A percentile compares a stretch with the other conserved stretches of the same genome.
These are phyloP conservation scores for Oryctes rhinoceros DNA, from an alignment of 1,140 invertebrate species.

Conservation along the genomic window DNA sequence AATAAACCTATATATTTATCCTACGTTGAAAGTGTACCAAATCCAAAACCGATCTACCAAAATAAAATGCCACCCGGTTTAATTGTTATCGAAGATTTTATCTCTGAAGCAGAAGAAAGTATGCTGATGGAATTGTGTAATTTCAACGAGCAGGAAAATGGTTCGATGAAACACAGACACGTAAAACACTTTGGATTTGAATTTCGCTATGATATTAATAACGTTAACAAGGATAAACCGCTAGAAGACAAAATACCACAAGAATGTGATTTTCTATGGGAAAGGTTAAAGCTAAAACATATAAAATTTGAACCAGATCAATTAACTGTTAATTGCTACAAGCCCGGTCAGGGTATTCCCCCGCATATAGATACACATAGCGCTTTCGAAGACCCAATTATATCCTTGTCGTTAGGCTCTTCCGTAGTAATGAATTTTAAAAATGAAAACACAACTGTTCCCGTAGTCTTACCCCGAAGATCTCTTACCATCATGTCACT, in stretches of 20 bases:
- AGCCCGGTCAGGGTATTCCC: conserved; percentile 94
- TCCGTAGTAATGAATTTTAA: conserved; percentile 89
- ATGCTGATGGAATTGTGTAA: conserved; percentile 70
- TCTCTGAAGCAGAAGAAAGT: conserved; percentile 76
- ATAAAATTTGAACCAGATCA: conserved; percentile 79
- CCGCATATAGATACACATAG: conserved; percentile 95
- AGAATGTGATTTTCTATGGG: conserved; percentile 73
- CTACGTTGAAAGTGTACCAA: conserved; percentile 66
- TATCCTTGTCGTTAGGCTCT: conserved; percentile 89
- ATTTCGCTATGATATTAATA: conserved; percentile 90
- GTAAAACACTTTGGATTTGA: conserved; percentile 96
- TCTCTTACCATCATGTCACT: conserved; percentile 86
- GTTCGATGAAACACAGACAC: conserved; percentile 79
- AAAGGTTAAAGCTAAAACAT: conserved; percentile 66
- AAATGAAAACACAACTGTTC: conserved; percentile 67
- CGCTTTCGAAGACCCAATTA: conserved; percentile 88
- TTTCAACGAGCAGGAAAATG: conserved; percentile 61
- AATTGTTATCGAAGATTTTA: conserved; percentile 76
- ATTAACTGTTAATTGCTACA: conserved; percentile 91
- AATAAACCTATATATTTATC: conserved; percentile 71
- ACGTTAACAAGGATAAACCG: conserved; percentile 78
- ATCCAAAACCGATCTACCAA: conserved; percentile 52
- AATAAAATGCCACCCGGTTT: conserved; percentile 73
- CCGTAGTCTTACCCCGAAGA: conserved; percentile 75
- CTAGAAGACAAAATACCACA: conserved; percentile 75